Percentiles rank a stretch among this genome's conserved stretches.
phyloP scores from a whole-genome alignment of 2,888 invertebrate genomes.

The Acrobeloides nanus region DNA sequence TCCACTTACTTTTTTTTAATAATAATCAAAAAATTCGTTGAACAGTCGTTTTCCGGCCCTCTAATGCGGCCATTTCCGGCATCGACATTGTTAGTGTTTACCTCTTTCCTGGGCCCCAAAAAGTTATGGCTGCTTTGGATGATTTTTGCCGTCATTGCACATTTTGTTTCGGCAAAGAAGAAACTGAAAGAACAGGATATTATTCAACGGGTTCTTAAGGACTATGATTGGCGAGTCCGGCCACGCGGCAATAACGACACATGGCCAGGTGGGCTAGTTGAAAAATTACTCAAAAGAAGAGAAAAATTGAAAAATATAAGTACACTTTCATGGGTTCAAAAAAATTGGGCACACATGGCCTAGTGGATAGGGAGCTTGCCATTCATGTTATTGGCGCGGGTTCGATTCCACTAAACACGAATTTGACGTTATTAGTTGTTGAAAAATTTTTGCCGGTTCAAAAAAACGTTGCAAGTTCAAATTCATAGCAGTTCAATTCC shows the following conservation, averaged over 20 bases:
- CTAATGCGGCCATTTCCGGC: background rate
- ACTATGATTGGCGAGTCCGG: slow-evolving; percentile 52
- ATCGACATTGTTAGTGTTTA: background rate
- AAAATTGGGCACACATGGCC: too few relatives aligned
- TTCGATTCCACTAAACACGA: too few relatives aligned
- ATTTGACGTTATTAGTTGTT: too few relatives aligned
- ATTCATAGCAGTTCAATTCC: too few relatives aligned
- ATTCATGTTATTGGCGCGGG: too few relatives aligned
- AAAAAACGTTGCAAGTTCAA: too few relatives aligned
- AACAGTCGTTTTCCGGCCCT: background rate
- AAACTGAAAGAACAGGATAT: slow-evolving; percentile 51
- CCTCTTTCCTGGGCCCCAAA: background rate
- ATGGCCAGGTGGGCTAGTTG: slow-evolving; percentile 49
- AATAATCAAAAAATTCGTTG: background rate
- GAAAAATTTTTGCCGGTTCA: too few relatives aligned
- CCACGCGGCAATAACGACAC: slow-evolving; percentile 44
- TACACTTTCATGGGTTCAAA: too few relatives aligned
- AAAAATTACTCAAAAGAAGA: background rate
- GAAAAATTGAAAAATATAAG: background rate
- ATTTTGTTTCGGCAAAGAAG: slow-evolving; percentile 37
- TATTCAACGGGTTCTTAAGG: slow-evolving; percentile 41
- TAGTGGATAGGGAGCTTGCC: too few relatives aligned
- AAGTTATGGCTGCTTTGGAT: background rate
- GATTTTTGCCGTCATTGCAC: background rate
- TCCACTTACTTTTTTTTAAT: background rate